Base-by-base conservation (phyloP, 2,113 vertebrate species). In the Pelmatolapia mariae region DNA sequence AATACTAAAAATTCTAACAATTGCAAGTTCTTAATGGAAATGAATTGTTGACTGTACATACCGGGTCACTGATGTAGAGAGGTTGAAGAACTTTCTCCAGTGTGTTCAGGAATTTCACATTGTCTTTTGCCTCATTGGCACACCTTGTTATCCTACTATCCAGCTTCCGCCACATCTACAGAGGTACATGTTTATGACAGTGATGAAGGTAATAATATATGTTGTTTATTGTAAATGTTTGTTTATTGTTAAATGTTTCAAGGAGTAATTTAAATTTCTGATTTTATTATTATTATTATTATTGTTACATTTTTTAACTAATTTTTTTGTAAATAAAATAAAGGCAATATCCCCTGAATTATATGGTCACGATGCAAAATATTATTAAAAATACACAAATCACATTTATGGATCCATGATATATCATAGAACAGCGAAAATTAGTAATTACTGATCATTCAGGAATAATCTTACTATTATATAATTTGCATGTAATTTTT, bases 121-220 rank as follows among this genome's bases (percentile, higher is more conserved):
- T 98, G 90, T 98, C 97, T 92, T 97, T 97, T 2, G 97, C 96
- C 89, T 98, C 97, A 92, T 97, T 98, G 84, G 96, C 96, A 83
- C 95, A 94, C 78, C 97, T 95, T 47, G 97, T 98, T 90, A 98
- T 96, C 94, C 91, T 97, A 57, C 89, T 92, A 93, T 97, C 97
- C 90, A 98, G 84, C 22, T 96, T 95, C 91, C 76, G 92, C 98
- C 97, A 98, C 19, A 91, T 83, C 97, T 98, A 91, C 18, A 87
- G 5, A 16, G 47, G n/a, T 13, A 73, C 22, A 81, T 24, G n/a
- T 8, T 40, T 76, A 43, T 16, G 7, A 47, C 11, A 29, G 24
- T 18, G 68, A 73, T 47, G 68, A 47, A 29, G 24, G 15, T 13
- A 4, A 10, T 19, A 36, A 9, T 13, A 19, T 33, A 79, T 54